These are phyloP conservation scores for Cosmorhoe ocellata DNA, from an alignment of 2,888 invertebrate species.

Conservation along the genomic window DNA sequence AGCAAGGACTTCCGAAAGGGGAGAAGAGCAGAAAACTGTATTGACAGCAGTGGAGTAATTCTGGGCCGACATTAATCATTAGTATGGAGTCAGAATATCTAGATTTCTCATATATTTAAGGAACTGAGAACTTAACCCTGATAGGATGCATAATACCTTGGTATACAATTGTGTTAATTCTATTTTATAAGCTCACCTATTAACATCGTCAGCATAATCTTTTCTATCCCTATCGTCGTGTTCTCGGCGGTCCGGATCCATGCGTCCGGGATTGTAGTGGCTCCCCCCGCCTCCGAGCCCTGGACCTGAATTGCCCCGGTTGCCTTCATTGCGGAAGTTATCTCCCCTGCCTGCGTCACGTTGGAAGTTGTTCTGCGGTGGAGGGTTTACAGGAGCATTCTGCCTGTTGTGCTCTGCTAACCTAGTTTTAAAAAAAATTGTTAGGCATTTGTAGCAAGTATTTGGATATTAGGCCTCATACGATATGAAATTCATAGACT, in stretches of 20 bases:
- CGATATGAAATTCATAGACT: no score
- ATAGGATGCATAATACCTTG: no score
- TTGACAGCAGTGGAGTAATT: no score
- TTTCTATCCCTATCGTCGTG: slow-evolving; percentile 72
- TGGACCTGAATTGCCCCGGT: slow-evolving; percentile 23
- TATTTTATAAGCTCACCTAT: slow-evolving; percentile 40
- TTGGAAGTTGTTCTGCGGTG: slow-evolving; percentile 40
- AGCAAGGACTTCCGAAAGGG: no score
- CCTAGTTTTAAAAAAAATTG: slow-evolving; percentile 42
- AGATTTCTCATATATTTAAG: no score
- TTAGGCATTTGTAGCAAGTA: no score
- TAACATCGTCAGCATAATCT: slow-evolving; percentile 64
- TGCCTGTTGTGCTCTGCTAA: slow-evolving; percentile 72
- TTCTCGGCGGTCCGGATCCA: slow-evolving; percentile 66
- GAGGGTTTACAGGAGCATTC: slow-evolving; percentile 45
- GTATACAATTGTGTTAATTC: no score
- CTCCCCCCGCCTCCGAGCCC: slow-evolving; percentile 10
- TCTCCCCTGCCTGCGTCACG: slow-evolving; percentile 38
- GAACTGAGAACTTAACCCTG: no score
- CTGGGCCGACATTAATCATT: no score
- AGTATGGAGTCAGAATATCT: no score
- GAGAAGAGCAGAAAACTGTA: no score
- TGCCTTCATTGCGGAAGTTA: slow-evolving; percentile 15
- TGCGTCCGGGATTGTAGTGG: slow-evolving; percentile 53
- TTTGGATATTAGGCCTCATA: no score